phyloP scores from a whole-genome alignment of 2,797 vertebrate genomes.

The Sebastes jordani region DNA sequence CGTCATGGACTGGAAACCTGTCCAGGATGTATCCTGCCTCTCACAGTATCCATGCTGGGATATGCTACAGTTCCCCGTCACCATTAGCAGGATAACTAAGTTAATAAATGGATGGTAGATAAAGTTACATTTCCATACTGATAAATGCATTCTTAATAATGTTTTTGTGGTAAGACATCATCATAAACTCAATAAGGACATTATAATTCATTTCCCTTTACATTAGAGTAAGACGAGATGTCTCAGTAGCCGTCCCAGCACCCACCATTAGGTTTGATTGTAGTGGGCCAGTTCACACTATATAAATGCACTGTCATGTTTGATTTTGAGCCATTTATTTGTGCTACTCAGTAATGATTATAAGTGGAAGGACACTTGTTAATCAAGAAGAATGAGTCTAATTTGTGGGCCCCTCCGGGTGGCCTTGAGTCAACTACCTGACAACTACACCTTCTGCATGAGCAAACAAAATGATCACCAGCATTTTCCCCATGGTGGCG shows the following conservation, averaged over 20 bases:
- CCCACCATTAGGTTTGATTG: not conserved
- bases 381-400: constrained; percentile 1
- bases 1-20: not conserved
- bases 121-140: not conserved
- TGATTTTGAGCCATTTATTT: not conserved
- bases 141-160: not conserved
- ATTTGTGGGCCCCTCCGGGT: not conserved
- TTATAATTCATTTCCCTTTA: not conserved
- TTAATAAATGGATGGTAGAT: not conserved
- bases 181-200: not conserved
- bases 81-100: not conserved
- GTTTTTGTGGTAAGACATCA: not conserved
- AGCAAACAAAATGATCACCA: not conserved
- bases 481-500: not conserved
- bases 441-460: not conserved
- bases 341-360: not conserved
- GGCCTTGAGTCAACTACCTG: not conserved
- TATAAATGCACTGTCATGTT: not conserved
- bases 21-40: not conserved
- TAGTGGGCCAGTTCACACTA: not conserved
- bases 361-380: not conserved
- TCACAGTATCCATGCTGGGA: not conserved
- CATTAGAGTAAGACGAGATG: not conserved
- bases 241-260: not conserved
- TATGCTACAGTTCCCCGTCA: not conserved